A percentile compares a stretch with the other conserved stretches of the same genome.
Conservation (phyloP, 2,888 invertebrate species). For the Tubiluchus corallicola region DNA sequence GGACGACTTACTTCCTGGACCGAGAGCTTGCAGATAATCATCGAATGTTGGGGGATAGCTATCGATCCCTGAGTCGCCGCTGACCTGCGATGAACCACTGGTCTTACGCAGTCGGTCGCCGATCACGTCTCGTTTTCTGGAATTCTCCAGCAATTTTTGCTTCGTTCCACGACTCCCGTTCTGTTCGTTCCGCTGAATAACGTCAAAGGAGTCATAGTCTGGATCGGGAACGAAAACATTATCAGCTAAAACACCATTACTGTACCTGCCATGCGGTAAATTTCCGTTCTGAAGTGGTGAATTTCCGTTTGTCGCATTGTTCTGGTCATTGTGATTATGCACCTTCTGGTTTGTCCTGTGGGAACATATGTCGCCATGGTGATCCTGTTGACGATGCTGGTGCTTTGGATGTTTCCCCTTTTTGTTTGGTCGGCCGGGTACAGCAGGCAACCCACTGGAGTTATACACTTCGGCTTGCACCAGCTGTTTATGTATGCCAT, state of each 20-base stretch:
- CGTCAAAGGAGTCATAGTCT: neutral
- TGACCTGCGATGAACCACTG: neutral
- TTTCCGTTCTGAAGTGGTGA: too few species aligned
- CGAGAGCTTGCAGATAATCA: constrained; percentile 1
- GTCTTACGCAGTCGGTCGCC: constrained; percentile 1
- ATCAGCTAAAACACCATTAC: neutral
- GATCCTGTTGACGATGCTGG: neutral
- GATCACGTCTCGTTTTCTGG: neutral
- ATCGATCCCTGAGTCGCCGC: neutral
- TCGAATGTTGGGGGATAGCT: neutral
- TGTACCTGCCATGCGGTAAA: too few species aligned
- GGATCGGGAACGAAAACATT: neutral
- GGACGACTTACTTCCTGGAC: too few species aligned
- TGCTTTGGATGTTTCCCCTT: neutral
- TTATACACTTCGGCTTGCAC: neutral
- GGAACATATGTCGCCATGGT: neutral
- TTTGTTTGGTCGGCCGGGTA: neutral
- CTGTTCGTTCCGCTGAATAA: neutral
- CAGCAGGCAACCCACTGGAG: neutral
- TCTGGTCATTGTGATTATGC: neutral
- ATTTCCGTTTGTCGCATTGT: neutral
- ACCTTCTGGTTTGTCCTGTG: neutral
- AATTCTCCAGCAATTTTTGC: too few species aligned
- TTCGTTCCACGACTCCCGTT: neutral
- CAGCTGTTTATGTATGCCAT: too few species aligned